Conservation (phyloP, 2,888 invertebrate genomes). For the Drosophila anomalata region DNA sequence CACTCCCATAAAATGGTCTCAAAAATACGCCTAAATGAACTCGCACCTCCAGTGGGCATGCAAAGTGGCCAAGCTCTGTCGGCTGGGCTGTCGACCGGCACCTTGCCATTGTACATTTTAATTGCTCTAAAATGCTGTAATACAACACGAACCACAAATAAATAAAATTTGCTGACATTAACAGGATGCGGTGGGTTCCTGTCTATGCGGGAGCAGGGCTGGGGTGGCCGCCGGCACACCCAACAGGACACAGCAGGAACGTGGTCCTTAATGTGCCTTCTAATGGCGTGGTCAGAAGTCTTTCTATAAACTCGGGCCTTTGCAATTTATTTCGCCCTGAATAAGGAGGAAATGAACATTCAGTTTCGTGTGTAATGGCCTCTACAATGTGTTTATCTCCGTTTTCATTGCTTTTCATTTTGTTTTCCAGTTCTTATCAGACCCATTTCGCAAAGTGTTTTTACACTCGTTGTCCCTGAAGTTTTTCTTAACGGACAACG, state of each 20-base stretch:
- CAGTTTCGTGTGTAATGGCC: constrained; percentile 47
- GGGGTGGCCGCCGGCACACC: neutral
- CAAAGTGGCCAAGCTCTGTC: constrained; percentile 23
- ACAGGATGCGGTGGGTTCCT: constrained; percentile 75
- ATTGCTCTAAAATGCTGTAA: constrained; percentile 76
- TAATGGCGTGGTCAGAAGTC: constrained; percentile 28
- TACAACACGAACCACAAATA: constrained; percentile 77
- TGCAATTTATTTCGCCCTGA: constrained; percentile 57
- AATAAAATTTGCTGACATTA: constrained; percentile 77
- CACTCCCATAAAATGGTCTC: constrained; percentile 62
- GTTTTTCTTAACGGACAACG: no score
- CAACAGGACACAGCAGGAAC: constrained; percentile 8
- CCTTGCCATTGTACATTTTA: constrained; percentile 68
- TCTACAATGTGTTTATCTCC: constrained; percentile 55
- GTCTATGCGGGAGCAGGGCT: constrained; percentile 25
- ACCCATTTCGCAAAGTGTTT: constrained; percentile 19
- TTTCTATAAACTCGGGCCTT: constrained; percentile 28
- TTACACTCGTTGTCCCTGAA: constrained; percentile 5
- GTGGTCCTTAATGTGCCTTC: constrained; percentile 26
- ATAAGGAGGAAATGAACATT: constrained; percentile 50
- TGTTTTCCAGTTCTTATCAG: constrained; percentile 70
- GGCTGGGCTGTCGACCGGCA: neutral
- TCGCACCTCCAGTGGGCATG: constrained; percentile 16
- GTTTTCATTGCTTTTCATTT: constrained; percentile 54
- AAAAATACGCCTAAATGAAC: constrained; percentile 50